A percentile compares a stretch with the other conserved stretches of the same genome.
These are phyloP conservation scores for Philhelius pedissequus DNA, from an alignment of 2,888 invertebrate species.

Conservation along the genomic window DNA sequence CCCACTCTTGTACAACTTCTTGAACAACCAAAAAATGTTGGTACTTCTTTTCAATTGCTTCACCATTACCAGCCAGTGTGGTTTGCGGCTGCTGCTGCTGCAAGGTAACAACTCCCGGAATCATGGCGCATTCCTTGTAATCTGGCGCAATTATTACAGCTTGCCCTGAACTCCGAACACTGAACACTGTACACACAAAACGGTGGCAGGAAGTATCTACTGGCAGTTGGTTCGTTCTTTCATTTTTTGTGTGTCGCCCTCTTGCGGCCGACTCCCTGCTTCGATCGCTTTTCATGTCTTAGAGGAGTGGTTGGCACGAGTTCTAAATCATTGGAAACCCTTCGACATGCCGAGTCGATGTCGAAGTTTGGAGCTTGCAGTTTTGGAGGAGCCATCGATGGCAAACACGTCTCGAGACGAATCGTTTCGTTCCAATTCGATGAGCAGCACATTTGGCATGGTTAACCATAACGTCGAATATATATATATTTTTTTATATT, in stretches of 20 bases:
- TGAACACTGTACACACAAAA: constrained; percentile 28
- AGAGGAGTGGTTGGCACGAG: constrained; percentile 68
- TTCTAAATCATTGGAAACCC: constrained; percentile 66
- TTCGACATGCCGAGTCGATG: constrained; percentile 34
- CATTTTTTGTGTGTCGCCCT: neutral
- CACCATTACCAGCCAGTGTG: neutral
- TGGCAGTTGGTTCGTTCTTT: constrained; percentile 12
- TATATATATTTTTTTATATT: neutral
- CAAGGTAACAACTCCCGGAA: constrained; percentile 36
- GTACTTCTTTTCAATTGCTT: constrained; percentile 40
- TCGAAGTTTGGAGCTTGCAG: constrained; percentile 8
- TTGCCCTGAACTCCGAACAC: constrained; percentile 12
- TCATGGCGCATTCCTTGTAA: constrained; percentile 59
- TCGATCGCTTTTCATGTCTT: constrained; percentile 58
- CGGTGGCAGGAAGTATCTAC: constrained; percentile 65
- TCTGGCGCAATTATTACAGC: constrained; percentile 64
- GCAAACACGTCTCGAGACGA: constrained; percentile 70
- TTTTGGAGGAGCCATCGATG: constrained; percentile 13
- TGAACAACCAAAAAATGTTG: constrained; percentile 34
- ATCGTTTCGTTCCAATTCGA: constrained; percentile 77
- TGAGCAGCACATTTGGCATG: constrained; percentile 71
- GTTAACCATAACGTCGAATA: constrained; percentile 38
- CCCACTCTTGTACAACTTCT: constrained; percentile 46
- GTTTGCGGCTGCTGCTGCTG: neutral
- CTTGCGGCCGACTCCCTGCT: neutral